A percentile compares a stretch with the other conserved stretches of the same genome.
Evolutionary conservation across 1,140 invertebrate genomes (phyloP).

Genomic region (Homalodisca vitripennis): DNA sequence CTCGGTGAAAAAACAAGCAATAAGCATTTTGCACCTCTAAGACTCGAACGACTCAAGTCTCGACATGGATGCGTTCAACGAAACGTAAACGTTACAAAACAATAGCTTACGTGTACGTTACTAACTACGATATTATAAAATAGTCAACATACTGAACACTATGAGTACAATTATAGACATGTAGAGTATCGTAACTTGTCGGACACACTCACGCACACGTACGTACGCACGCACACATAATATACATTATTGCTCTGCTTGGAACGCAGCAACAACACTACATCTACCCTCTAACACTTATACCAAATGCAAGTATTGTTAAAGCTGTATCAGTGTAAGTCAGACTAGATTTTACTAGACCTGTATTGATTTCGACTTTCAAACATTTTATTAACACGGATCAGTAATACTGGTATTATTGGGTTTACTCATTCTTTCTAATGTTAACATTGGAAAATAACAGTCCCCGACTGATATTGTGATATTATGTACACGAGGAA

Average conservation of each 20-base stretch:
- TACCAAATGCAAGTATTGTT: constrained; percentile 18
- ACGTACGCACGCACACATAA: not conserved
- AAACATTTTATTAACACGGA: no score
- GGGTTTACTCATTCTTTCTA: no score
- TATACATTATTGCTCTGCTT: constrained; percentile 12
- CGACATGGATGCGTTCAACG: not conserved
- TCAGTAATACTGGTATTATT: not conserved
- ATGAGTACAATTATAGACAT: constrained; percentile 23
- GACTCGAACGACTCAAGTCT: not conserved
- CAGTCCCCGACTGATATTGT: no score
- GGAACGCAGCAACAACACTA: not conserved
- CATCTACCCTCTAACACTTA: not conserved
- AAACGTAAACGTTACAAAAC: not conserved
- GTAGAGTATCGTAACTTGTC: not conserved
- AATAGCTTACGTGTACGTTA: not conserved
- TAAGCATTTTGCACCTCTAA: constrained; percentile 13
- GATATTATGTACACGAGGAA: no score
- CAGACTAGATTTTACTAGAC: not conserved
- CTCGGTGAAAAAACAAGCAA: not conserved
- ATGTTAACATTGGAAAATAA: no score
- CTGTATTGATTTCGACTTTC: constrained; percentile 13
- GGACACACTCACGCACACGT: constrained; percentile 1
- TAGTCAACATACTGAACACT: constrained; percentile 22
- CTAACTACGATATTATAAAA: constrained; percentile 15
- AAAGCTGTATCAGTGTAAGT: constrained; percentile 10